Base-by-base conservation (phyloP, 2,888 invertebrate species). In the Nephrotoma flavescens region DNA sequence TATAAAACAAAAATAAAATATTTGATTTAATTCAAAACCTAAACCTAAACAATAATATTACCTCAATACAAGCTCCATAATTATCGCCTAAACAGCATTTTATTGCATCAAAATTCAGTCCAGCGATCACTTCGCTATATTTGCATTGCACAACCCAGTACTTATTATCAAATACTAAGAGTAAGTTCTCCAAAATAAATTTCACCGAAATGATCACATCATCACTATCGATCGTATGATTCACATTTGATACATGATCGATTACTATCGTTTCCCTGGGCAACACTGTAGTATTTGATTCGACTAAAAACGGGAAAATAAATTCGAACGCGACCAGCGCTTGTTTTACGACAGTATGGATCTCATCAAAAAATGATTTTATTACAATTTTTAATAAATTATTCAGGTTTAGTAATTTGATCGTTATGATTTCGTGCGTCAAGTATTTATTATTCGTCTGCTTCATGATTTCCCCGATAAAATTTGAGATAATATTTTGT, bases 131-230 rank as follows among this genome's bases (percentile, higher is more conserved):
- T 89, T 91, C 92, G 88, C 91, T 90, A 89, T 91, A 92, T 91
- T 92, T 92, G 91, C 91, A 91, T 89, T 91, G 91, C 89, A 92
- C 91, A 89, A 92, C 89, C 92, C 92, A 92, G 90, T 92, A 92
- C 90, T 91, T 92, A 90, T 92, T 92, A 89, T 91, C 90, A 89
- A 90, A 90, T 89, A 86, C 44, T 31, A 86, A 57, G 31, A 52
- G 42, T 41, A 86, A 11, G 15, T 86, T 52, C 7, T 86, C 15
- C 1, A 86, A 44, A 7, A 86, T 41, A 52, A 9, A 86, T n/a
- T 57, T 52, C 19, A 19, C 12, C 41, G 52, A 86, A 11, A 52
- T 86, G 2, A 47, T 6, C 6, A 47, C 47, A 11, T 86, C 45
- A 42, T 86, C 44, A n/a, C 41, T 41, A 52, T 41, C 41, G 12